A percentile compares a stretch with the other conserved stretches of the same genome.
Conservation (phyloP, 2,888 invertebrate genomes). For the Amphipoea oculea region DNA sequence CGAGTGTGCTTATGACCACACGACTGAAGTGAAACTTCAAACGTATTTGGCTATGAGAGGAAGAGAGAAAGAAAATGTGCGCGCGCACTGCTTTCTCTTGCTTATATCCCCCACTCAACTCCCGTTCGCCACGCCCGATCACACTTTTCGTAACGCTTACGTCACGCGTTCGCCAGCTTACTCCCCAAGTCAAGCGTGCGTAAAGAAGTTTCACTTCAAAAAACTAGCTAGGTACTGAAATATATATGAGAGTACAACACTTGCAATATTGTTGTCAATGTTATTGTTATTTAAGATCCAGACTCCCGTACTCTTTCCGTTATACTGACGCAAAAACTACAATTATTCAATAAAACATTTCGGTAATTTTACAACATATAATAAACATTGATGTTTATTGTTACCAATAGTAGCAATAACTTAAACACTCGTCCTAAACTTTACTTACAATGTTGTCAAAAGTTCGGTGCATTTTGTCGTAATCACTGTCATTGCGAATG, state of each 20-base stretch:
- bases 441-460: slow-evolving; percentile 54
- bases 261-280: not conserved
- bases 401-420: slow-evolving; percentile 46
- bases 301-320: not conserved
- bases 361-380: slow-evolving; percentile 73
- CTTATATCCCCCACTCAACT: no score
- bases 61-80: no score
- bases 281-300: not conserved
- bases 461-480: slow-evolving; percentile 15
- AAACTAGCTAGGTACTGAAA: not conserved
- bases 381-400: slow-evolving; percentile 43
- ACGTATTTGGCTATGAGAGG: no score
- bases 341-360: slow-evolving; percentile 74
- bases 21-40: no score
- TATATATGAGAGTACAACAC: not conserved
- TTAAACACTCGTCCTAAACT: slow-evolving; percentile 24
- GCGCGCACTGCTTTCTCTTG: no score
- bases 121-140: no score
- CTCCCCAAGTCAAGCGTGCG: no score
- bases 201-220: no score
- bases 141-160: no score
- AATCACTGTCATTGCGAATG: slow-evolving; percentile 25
- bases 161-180: no score
- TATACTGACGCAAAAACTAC: not conserved
- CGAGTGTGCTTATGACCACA: no score